A percentile compares a stretch with the other conserved stretches of the same genome.
Conservation (phyloP, 2,888 invertebrate species). For the Petrolisthes cinctipes region DNA sequence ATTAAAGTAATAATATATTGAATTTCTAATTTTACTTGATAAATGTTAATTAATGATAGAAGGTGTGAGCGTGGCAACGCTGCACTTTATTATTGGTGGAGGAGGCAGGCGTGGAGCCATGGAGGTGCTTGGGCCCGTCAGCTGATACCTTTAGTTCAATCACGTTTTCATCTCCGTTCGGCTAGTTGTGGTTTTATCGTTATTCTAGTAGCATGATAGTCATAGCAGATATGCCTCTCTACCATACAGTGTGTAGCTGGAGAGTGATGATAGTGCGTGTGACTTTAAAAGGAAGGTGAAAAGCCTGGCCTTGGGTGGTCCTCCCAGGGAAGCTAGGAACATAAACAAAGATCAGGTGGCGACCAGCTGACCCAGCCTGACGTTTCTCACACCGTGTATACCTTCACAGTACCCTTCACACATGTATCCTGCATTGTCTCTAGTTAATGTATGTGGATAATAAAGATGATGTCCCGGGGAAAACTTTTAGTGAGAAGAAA, state of each 20-base stretch:
- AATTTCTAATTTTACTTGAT: too few species aligned
- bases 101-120: conserved; percentile 11
- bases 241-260: not conserved
- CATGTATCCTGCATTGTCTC: not conserved
- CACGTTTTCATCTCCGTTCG: conserved; percentile 3
- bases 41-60: too few species aligned
- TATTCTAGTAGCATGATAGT: not conserved
- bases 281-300: conserved; percentile 7
- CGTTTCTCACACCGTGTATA: conserved; percentile 28
- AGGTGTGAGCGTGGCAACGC: not conserved
- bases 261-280: not conserved
- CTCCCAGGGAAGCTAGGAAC: conserved; percentile 15
- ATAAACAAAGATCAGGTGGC: conserved; percentile 53
- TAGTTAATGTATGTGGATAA: too few species aligned
- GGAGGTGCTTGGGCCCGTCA: conserved; percentile 9
- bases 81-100: conserved; percentile 10
- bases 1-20: too few species aligned
- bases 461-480: too few species aligned
- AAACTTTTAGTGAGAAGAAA: too few species aligned
- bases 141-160: not conserved
- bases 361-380: conserved; percentile 41
- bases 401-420: not conserved
- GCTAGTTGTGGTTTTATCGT: not conserved
- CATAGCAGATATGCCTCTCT: not conserved
- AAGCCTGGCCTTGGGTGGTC: conserved; percentile 32